Base-by-base conservation (phyloP, 2,113 vertebrate genomes). In the Hydropotes inermis region DNA sequence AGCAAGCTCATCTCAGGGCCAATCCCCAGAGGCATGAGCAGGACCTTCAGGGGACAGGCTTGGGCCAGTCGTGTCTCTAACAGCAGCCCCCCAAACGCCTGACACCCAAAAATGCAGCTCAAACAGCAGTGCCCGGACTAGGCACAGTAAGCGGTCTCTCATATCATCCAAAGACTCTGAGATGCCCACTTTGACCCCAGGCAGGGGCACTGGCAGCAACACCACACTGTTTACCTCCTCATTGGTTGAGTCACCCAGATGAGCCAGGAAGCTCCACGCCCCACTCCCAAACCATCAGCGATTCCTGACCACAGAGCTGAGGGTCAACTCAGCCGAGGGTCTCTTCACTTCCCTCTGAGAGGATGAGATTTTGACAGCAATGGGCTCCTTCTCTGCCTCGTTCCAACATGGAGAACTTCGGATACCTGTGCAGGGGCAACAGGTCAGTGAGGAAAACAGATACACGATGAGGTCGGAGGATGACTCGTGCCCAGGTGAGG, bases 181-280 rank as follows among this genome's bases (percentile, higher is more conserved):
- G 92, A 67, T 7, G 6, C 25, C n/a, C 78, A 81, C 27, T 0
- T 1, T 25, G n/a, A 1, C n/a, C 78, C 11, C 2, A 23, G 54
- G 45, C 3, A 4, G 13, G 19, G 28, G 6, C 7, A 1, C 0
- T 28, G 16, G 13, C 8, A 28, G 54, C 47, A 64, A 14, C 28
- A 15, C 10, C 6, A 15, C 6, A 4, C 7, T 11, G 7, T 21
- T 76, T 61, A 52, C 79, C 33, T 6, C 23, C 14, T 76, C 70
- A 57, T 64, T 45, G 1, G 11, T 12, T 28, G 25, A 81, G 50
- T 17, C 50, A 61, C 7, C 30, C 23, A 21, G 5, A 15, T 11
- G n/a, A 60, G 55, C 15, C n/a, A 85, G 93, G 86, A 88, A 39
- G 36, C 2, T 19, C 12, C 67, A 50, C 2, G 3, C 45, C 60